phyloP scores from a whole-genome alignment of 2,113 vertebrate species.

The Colinus virginianus region DNA sequence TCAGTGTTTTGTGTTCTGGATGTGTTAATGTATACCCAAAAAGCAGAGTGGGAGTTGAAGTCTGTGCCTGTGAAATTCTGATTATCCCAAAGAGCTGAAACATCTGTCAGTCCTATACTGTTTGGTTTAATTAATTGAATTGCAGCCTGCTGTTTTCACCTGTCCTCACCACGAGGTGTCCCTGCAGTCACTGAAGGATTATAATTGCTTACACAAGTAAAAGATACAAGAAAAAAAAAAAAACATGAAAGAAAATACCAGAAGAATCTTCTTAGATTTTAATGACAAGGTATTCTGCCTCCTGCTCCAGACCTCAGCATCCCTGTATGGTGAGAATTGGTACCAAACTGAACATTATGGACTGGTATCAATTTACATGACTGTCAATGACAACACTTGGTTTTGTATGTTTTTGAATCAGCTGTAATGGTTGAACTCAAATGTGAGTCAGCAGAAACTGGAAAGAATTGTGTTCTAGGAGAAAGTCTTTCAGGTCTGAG shows the following conservation, averaged over 20 bases:
- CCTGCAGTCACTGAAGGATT: constrained; percentile 50
- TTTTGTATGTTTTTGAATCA: neutral
- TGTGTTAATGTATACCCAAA: constrained; percentile 6
- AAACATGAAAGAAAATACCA: constrained; percentile 30
- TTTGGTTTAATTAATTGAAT: constrained; percentile 28
- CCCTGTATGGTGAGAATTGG: neutral
- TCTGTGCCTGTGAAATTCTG: neutral
- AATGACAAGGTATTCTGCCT: neutral
- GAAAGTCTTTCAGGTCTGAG: neutral
- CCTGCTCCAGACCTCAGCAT: fast-evolving
- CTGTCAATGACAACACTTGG: neutral
- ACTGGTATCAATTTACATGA: neutral
- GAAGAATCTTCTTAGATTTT: constrained; percentile 4
- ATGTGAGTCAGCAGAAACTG: neutral
- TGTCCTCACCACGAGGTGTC: constrained; percentile 65
- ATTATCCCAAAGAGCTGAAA: constrained; percentile 48
- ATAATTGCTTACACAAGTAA: neutral
- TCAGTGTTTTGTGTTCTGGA: constrained; percentile 21
- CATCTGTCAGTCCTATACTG: constrained; percentile 35
- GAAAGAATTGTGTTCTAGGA: neutral
- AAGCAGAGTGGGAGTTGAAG: constrained; percentile 31
- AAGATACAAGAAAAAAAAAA: neutral
- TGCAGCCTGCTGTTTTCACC: constrained; percentile 39
- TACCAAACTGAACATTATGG: neutral
- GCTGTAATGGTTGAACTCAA: neutral